These are phyloP conservation scores for Buphagus erythrorhynchus DNA, from an alignment of 2,797 vertebrate species.

Conservation along the genomic window DNA sequence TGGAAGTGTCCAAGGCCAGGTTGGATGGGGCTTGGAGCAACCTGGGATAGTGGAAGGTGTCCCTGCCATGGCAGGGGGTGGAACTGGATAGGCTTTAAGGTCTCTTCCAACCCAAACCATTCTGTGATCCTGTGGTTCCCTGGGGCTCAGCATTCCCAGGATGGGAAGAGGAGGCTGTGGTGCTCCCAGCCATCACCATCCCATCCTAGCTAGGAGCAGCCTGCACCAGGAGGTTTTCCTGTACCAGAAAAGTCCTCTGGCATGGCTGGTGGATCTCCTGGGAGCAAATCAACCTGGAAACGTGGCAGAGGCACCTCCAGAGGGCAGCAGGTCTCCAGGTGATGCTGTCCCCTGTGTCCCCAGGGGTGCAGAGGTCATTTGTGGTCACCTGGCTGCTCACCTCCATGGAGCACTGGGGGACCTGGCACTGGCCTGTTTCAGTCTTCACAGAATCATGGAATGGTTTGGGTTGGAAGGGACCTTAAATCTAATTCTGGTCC, in stretches of 20 bases:
- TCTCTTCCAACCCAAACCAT: neutral
- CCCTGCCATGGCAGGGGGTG: neutral
- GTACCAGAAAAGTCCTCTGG: neutral
- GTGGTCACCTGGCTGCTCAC: neutral
- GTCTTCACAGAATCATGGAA: neutral
- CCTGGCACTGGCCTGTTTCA: neutral
- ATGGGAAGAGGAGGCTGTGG: neutral
- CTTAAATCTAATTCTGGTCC: neutral
- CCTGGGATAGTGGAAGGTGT: neutral
- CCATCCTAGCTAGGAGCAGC: neutral
- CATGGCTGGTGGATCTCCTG: accelerated
- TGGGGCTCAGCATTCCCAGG: neutral
- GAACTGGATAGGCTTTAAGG: accelerated
- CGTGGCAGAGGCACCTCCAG: neutral
- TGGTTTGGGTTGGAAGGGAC: neutral
- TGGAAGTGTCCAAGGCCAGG: neutral
- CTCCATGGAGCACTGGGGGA: neutral
- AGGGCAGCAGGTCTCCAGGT: conserved; percentile 48
- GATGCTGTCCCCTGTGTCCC: neutral
- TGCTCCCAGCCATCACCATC: neutral
- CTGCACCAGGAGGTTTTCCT: neutral
- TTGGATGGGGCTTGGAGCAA: accelerated
- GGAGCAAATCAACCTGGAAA: neutral
- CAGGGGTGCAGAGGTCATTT: neutral
- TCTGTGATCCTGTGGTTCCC: neutral